Evolutionary conservation across 2,888 invertebrate species (phyloP), one percentile per base, ranked within the genome.

Genomic region (Hipparchia semele): DNA sequence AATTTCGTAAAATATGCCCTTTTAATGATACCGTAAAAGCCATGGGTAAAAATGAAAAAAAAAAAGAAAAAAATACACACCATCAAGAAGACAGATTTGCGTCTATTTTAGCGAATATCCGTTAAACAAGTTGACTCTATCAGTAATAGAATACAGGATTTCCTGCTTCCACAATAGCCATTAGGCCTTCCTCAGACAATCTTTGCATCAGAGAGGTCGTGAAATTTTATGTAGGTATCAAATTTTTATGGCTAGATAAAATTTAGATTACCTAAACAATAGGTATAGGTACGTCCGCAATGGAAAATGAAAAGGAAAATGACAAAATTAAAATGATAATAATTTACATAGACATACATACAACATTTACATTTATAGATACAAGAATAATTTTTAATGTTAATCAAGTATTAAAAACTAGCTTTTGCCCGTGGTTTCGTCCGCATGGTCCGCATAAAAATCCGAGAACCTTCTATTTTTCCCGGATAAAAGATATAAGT

Each of bases 91-190:
- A n/a, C 1, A 49, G 49, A 64, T 51, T 0, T 51, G 49, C 49
- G 9, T 6, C 49, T 51, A 23, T 49, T 49, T 49, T 51, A 49
- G 13, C 64, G 13, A 49, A 49, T 49, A 51, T 4, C 3, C 64
- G 45, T 39, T 12, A 58, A 49, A 51, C 6, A 53, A 23, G 65
- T 65, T 51, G 10, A 53, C 6, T 53, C 13, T 46, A 62, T 62
- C 53, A 51, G 65, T 65, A 65, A 65, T 65, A 33, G 65, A 53
- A 65, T 65, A 65, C 65, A 51, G 65, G 65, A 65, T 65, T 12
- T 65, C 65, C 65, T 65, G 51, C 51, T 33, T 53, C 33, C 62
- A 23, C 49, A 46, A 9, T 49, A 33, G 51, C 65, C 65, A 65
- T 65, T 65, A 65, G 12, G 12, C 12, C 33, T 6, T 53, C 39